Evolutionary conservation across 2,888 invertebrate species (phyloP), one percentile per base, ranked within the genome.

Genomic region (Trachelus iudaicus): DNA sequence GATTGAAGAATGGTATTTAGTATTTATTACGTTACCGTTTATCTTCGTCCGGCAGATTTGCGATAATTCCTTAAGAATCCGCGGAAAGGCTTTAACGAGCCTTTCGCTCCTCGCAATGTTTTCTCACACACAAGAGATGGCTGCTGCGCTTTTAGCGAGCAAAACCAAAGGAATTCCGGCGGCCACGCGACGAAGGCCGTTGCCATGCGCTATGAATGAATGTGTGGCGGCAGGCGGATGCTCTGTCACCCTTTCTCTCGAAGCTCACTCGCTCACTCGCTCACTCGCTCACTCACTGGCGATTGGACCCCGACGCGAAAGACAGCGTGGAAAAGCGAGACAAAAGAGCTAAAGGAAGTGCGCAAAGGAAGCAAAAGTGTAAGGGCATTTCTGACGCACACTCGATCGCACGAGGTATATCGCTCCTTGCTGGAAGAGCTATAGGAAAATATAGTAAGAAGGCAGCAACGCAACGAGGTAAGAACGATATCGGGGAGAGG

Each of bases 81-180:
- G 23, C 56, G 56, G 56, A 56, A 56, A 56, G 23, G 23, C 56
- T 56, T 23, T 56, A 56, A 56, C 23, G 56, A 56, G 56, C 9
- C n/a, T n/a, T 23, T 56, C 23, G 23, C 56, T 56, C 23, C 56
- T 56, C 56, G 56, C 56, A 56, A 56, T 56, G 56, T 56, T 56
- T 56, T 56, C 56, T 56, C 56, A 56, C 23, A 56, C 23, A 56
- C 56, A 23, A 56, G 56, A 56, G 56, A 56, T 23, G n/a, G n/a
- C n/a, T 23, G 56, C 23, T 78, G 74, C 80, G 78, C 80, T 81
- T 82, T 78, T 78, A 77, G 75, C 75, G 79, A 77, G 81, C 81
- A 83, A 82, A 84, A 81, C 81, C 81, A 81, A 73, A 78, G 80
- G 84, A 84, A 84, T 84, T 84, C 80, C 76, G 77, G 74, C 76